Evolutionary conservation across 2,113 vertebrate species (phyloP), one percentile per base, ranked within the genome.

Genomic region (Puma concolor): DNA sequence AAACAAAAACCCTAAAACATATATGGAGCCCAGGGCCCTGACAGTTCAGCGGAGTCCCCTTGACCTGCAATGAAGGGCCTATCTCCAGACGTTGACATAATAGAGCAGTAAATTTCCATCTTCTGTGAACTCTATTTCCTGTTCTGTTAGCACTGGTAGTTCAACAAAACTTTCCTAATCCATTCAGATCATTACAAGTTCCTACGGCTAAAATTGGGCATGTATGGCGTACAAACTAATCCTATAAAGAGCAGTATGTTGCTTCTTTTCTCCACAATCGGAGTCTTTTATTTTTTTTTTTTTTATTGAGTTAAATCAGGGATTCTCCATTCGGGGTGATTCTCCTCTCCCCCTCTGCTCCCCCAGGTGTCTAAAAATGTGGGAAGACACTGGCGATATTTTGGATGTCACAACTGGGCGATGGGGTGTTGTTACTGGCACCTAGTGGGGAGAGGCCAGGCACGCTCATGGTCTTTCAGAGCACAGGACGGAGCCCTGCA

Each of bases 21-120:
- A 41, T 2, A 23, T 6, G 8, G 33, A 91, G 19, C 0, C 36
- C 41, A 27, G n/a, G 19, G 2, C 14, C 13, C 21, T 29, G 33
- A 25, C 0, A 52, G 11, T 31, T 21, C 33, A 0, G 0, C 10
- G 13, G 10, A n/a, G 11, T 0, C 27, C 48, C 27, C 15, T 1
- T 1, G 8, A 36, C 7, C 9, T 14, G 13, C 87, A n/a, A 25
- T 14, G 7, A 54, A 66, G 1, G 8, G 16, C 10, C n/a, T 69
- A 12, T 11, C 41, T 52, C 80, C 9, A 52, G 31, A 84, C 31
- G 36, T 36, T 23, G 94, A 23, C 23, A 16, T 84, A 33, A 60
- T 9, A 60, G 67, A 76, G 88, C 90, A 88, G 36, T 31, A 57
- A 71, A 1, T 11, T 60, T 57, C 36, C 27, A 1, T 44, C 25